Evolutionary conservation across 2,797 vertebrate species (phyloP), one percentile per base, ranked within the genome.

Genomic region (Anguilla megastoma): DNA sequence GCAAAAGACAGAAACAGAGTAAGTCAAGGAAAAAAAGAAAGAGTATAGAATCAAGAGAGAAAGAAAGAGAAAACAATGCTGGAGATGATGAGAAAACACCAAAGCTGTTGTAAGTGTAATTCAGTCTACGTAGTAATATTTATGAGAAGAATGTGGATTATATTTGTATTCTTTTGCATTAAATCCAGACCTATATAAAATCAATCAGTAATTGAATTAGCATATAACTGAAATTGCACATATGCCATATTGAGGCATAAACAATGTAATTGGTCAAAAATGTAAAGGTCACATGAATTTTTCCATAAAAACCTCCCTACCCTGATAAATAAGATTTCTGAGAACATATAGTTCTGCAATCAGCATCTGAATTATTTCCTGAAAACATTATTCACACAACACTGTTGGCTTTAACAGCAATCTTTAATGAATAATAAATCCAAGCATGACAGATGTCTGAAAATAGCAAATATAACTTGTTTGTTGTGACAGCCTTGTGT

Each of bases 1-100:
- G 54, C 87, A 89, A 91, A 85, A 93, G 90, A 92, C 87, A 91
- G 86, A 92, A n/a, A 87, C 4, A 52, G 41, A 60, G 45, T 27
- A 85, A 33, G 50, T 60, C 21, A 54, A 50, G 21, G 85, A 21
- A 45, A 74, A 66, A 86, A 24, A 27, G 48, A 88, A 58, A 85
- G 21, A 80, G 66, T 83, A 54, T 66, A 84, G 83, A 85, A 58
- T 85, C 63, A 30, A 54, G 58, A 87, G 69, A 41, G 33, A 60
- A 80, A 41, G n/a, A 63, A 87, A 83, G 58, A 71, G 12, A 24
- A 66, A 85, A 86, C 84, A 85, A 84, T 76, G 79, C 41, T 54
- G 76, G 54, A 16, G 83, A 85, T 18, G 52, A 24, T 41, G 71
- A 58, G 27, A 82, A 86, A 88, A 82, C 79, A 10, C 8, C 45